Percentiles rank a stretch among this genome's conserved stretches.
Conservation (phyloP, 2,797 vertebrate genomes). For the Tauraco hartlaubi region DNA sequence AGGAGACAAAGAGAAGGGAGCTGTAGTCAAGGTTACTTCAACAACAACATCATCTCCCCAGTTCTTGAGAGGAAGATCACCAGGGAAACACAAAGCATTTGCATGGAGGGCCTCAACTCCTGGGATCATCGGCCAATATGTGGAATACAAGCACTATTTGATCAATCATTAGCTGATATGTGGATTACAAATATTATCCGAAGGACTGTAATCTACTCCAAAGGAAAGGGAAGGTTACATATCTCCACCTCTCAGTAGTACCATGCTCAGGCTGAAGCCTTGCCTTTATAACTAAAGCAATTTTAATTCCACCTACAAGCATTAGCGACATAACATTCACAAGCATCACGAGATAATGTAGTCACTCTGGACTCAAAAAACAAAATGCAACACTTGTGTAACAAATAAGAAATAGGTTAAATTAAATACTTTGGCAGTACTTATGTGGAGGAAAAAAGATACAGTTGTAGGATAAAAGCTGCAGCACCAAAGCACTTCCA, state of each 20-base stretch:
- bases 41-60: not conserved
- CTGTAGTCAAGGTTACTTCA: not conserved
- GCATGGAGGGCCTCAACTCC: not conserved
- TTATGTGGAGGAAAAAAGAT: not conserved
- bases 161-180: not conserved
- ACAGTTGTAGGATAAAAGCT: not conserved
- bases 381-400: conserved; percentile 22
- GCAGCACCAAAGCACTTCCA: not conserved
- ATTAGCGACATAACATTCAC: conserved; percentile 42
- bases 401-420: conserved; percentile 43
- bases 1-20: not conserved
- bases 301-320: conserved; percentile 64
- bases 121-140: not conserved
- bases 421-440: not conserved
- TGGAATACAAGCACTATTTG: not conserved
- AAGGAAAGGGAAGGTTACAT: not conserved
- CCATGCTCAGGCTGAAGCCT: not conserved
- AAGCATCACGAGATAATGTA: conserved; percentile 64
- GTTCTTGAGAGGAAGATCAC: not conserved
- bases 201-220: not conserved
- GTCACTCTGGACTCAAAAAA: conserved; percentile 46
- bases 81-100: not conserved
- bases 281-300: conserved; percentile 37
- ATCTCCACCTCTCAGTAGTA: not conserved
- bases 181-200: not conserved